phyloP scores from a whole-genome alignment of 2,113 vertebrate species.

The Apteryx owenii region DNA sequence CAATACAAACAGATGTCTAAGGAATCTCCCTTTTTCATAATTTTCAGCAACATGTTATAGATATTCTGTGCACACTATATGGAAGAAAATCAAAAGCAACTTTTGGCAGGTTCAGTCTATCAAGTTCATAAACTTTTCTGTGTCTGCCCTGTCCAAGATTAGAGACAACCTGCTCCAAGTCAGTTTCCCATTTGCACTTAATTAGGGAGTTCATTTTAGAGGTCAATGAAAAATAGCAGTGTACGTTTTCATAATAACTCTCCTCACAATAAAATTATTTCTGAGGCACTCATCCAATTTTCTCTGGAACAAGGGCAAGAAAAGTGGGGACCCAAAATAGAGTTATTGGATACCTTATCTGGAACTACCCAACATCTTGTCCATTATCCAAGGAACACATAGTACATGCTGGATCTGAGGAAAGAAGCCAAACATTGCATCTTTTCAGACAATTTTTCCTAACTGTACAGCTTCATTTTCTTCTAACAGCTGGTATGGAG shows the following conservation, averaged over 20 bases:
- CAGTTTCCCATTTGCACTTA: conserved; percentile 84
- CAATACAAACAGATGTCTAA: conserved; percentile 77
- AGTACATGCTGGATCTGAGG: conserved; percentile 77
- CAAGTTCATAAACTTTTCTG: conserved; percentile 82
- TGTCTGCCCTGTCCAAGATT: conserved; percentile 78
- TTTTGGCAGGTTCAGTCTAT: conserved; percentile 75
- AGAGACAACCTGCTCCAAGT: conserved; percentile 79
- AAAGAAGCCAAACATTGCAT: conserved; percentile 69
- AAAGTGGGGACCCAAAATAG: conserved; percentile 71
- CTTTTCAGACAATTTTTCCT: conserved; percentile 58
- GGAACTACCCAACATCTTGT: conserved; percentile 74
- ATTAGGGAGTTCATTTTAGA: conserved; percentile 82
- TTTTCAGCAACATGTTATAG: conserved; percentile 71
- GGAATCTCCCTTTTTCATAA: conserved; percentile 61
- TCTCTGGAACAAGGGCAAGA: conserved; percentile 78
- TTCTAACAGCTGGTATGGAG: conserved; percentile 33
- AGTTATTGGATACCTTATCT: conserved; percentile 83
- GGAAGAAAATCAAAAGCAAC: conserved; percentile 73
- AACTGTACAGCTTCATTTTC: conserved; percentile 35
- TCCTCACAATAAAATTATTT: conserved; percentile 83
- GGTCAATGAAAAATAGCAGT: conserved; percentile 79
- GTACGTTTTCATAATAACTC: conserved; percentile 78
- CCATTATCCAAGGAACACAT: conserved; percentile 78
- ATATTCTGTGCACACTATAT: conserved; percentile 65
- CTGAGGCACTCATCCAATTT: conserved; percentile 74